Evolutionary conservation across 35 echinoderm and acorn worm species (phyloP), one percentile per base, ranked within the genome.

Genomic region (Anneissia japonica): DNA sequence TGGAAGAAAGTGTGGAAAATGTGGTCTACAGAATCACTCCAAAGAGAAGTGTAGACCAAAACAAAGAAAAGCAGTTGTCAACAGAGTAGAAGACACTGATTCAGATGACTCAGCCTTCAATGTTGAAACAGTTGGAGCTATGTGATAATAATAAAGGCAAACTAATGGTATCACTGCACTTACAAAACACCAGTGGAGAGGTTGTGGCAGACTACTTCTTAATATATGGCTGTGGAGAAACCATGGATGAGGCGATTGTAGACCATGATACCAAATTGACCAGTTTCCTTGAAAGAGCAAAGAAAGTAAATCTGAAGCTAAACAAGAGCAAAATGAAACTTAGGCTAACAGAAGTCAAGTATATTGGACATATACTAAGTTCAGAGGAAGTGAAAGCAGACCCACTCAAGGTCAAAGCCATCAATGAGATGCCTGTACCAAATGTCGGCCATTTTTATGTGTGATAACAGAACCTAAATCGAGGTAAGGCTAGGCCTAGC

Each of bases 201-300:
- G 83, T 81, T 19, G 81, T 86, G 34, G 74, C 83, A 86, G 83
- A 73, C 77, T 37, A 84, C 33, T 81, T 73, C 31, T 14, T 91
- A 31, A 78, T 85, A 21, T 91, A 79, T 38, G 82, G 83, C 7
- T 28, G 75, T 73, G 84, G 90, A 41, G 84, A 87, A 12, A 87
- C 90, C 17, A 46, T n/a, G 14, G 83, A 91, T 4, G 83, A 91
- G 35, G 89, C 89, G 0, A 36, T 75, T 0, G 34, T 19, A 45
- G 84, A 91, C 79, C 56, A 91, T 76, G 90, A 91, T 31, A 40
- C 3, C 6, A 91, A 91, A 19, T 38, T 91, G 28, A 85, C 16
- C 31, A n/a, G 0, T 23, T 86, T 87, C 21, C 84, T 85, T 0
- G 34, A 87, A 17, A 36, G 84, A 83, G 90, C 90, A 3, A 36